Conservation (phyloP, 2,113 vertebrate genomes). For the Crotalus viridis region DNA sequence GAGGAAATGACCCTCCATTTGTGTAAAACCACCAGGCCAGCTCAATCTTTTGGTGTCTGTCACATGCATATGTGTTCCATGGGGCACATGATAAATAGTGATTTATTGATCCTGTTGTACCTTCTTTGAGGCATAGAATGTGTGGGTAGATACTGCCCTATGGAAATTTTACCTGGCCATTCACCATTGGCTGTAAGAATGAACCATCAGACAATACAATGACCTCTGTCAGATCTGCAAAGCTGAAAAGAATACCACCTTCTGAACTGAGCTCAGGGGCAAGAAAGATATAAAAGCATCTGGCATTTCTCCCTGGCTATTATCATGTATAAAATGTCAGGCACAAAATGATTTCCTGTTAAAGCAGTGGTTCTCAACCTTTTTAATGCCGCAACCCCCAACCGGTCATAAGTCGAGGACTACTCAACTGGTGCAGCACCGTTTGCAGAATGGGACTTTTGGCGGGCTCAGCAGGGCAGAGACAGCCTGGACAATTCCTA, state of each 20-base stretch:
- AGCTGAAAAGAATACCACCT: fast-evolving
- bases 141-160: neutral
- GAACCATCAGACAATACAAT: fast-evolving
- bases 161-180: neutral
- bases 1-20: neutral
- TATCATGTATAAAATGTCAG: slow-evolving; percentile 2
- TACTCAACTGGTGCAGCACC: no score
- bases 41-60: neutral
- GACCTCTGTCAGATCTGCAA: neutral
- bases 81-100: neutral
- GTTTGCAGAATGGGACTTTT: no score
- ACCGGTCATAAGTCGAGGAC: no score
- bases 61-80: neutral
- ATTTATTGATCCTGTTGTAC: neutral
- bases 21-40: neutral
- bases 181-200: neutral
- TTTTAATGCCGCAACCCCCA: no score
- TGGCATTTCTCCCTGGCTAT: slow-evolving; percentile 21
- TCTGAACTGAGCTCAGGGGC: neutral
- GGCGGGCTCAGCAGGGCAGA: no score
- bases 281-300: neutral
- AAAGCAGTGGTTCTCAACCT: neutral
- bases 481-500: no score
- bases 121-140: neutral
- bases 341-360: slow-evolving; percentile 23